A percentile compares a stretch with the other conserved stretches of the same genome.
phyloP scores from a whole-genome alignment of 2,797 vertebrate species.

The Coregonus ussuriensis region DNA sequence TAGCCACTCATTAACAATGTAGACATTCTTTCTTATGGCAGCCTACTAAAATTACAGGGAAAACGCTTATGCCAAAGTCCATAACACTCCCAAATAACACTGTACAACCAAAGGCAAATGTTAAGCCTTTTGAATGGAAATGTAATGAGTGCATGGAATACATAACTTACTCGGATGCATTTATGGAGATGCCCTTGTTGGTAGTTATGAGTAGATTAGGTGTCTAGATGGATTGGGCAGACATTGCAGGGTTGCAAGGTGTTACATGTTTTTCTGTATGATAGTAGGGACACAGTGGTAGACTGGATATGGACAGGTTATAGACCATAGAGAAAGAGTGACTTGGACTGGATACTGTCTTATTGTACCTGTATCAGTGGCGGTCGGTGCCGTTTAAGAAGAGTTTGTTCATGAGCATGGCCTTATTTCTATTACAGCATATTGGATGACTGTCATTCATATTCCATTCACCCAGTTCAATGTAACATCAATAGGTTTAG shows the following conservation, averaged over 20 bases:
- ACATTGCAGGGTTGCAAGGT: background rate
- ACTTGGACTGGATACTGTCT: background rate
- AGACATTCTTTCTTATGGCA: conserved; percentile 71
- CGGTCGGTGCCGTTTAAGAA: no score
- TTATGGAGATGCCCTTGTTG: conserved; percentile 40
- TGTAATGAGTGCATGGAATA: conserved; percentile 38
- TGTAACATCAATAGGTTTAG: no score
- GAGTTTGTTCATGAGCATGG: no score
- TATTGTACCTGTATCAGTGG: background rate
- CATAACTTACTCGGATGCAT: conserved; percentile 45
- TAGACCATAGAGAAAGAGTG: background rate
- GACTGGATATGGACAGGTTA: background rate
- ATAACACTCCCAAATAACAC: conserved; percentile 75
- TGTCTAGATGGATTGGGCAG: background rate
- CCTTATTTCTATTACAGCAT: no score
- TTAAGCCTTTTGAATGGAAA: conserved; percentile 65
- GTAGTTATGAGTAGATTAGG: background rate
- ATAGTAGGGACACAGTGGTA: background rate
- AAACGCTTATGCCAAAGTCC: conserved; percentile 66
- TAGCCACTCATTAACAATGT: conserved; percentile 66
- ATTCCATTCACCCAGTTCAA: no score
- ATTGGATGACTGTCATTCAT: no score
- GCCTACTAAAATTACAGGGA: conserved; percentile 76
- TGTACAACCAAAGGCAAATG: conserved; percentile 70
- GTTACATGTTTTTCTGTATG: background rate